Evolutionary conservation across 1,140 invertebrate genomes (phyloP).

Genomic region (Heliconius hermathena): DNA sequence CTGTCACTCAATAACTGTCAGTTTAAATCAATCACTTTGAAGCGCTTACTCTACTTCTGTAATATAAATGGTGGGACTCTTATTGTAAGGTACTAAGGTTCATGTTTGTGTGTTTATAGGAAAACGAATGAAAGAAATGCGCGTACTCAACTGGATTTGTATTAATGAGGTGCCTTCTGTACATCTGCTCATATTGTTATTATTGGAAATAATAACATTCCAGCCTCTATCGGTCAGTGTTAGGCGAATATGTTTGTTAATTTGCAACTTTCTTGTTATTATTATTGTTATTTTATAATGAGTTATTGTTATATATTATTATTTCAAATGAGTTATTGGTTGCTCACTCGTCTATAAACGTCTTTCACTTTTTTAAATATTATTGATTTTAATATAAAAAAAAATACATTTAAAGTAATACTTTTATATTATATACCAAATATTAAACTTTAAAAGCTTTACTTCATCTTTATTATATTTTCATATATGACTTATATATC

Average conservation of each 20-base stretch:
- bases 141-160: constrained; percentile 37
- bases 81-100: constrained; percentile 29
- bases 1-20: constrained; percentile 56
- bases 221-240: not conserved
- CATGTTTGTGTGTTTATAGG: constrained; percentile 15
- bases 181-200: constrained; percentile 32
- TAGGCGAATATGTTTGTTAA: not conserved
- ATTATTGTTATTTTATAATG: not conserved
- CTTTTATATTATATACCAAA: no score
- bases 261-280: not conserved
- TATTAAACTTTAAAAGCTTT: no score
- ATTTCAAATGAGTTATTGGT: not conserved
- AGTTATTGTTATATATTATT: no score
- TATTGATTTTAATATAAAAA: no score
- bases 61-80: constrained; percentile 11
- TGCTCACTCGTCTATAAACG: no score
- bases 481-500: no score
- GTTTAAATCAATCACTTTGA: constrained; percentile 57
- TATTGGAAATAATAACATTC: constrained; percentile 36
- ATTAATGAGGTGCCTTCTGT: constrained; percentile 44
- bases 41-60: constrained; percentile 33
- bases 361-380: no score
- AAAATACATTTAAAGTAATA: no score
- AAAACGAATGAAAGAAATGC: constrained; percentile 22
- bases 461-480: no score